phyloP scores from a whole-genome alignment of 2,797 vertebrate species.

The Protonibea diacanthus region DNA sequence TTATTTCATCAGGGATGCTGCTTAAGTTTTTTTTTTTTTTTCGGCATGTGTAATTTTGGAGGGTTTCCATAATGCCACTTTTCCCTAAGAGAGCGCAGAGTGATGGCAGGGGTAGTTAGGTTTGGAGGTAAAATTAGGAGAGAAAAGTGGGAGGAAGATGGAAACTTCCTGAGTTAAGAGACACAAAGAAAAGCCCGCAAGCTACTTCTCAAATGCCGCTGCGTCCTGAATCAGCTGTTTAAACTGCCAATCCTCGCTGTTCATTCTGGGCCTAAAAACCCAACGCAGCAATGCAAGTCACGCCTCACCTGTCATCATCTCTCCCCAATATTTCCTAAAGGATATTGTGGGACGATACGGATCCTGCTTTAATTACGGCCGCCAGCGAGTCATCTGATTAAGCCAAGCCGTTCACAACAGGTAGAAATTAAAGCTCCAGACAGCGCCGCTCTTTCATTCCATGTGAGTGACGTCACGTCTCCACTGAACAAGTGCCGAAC shows the following conservation, averaged over 20 bases:
- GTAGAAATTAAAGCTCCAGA: constrained; percentile 54
- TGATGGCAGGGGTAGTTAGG: constrained; percentile 33
- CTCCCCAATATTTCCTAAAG: constrained; percentile 19
- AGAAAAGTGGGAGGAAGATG: background rate
- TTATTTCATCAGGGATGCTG: constrained; percentile 42
- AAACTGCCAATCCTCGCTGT: constrained; percentile 2
- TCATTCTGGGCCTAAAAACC: constrained; percentile 8
- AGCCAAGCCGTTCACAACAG: constrained; percentile 31
- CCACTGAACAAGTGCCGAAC: constrained; percentile 2
- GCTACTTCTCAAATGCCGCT: background rate
- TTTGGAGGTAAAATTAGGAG: constrained; percentile 29
- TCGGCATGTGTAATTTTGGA: constrained; percentile 13
- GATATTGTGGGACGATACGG: constrained; percentile 23
- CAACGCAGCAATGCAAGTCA: background rate
- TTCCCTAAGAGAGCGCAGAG: constrained; percentile 22
- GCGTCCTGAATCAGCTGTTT: constrained; percentile 15
- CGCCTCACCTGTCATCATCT: constrained; percentile 8
- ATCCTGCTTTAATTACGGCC: constrained; percentile 52
- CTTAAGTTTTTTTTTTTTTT: constrained; percentile 6
- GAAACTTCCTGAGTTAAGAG: background rate
- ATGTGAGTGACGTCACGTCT: constrained; percentile 5
- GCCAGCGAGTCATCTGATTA: constrained; percentile 52
- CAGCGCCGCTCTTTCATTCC: constrained; percentile 23
- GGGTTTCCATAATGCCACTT: constrained; percentile 35
- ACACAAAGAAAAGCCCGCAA: constrained; percentile 7